Evolutionary conservation across 2,797 vertebrate species (phyloP), one percentile per base, ranked within the genome.

Genomic region (Chromobotia macracanthus): DNA sequence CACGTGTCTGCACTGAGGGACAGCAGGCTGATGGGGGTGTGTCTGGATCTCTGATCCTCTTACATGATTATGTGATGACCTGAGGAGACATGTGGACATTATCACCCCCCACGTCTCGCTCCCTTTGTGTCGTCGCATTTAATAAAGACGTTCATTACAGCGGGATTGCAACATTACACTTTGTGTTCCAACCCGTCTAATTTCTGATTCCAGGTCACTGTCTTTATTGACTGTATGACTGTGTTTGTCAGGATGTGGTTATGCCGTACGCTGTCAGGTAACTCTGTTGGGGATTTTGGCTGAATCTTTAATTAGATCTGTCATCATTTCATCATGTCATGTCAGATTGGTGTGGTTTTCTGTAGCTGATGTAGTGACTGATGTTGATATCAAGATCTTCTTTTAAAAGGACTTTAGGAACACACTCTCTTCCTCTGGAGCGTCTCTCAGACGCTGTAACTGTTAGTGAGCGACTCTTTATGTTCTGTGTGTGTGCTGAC

Each of bases 21-120:
- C 35, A 76, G 84, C 79, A 44, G 50, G 53, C 28, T 21, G 35
- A 73, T 80, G 7, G 83, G 46, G 55, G 84, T 86, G 83, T 61
- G 73, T 88, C 90, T 93, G 90, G 87, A 90, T 87, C 55, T 1
- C 84, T 91, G 91, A 93, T 94, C 93, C 93, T 93, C 93, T 94
- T 93, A 94, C 88, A 89, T 89, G 91, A 94, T 94, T 93, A 93
- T 69, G 50, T 81, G 80, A 83, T 60, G 75, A 86, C 86, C 85
- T 84, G 83, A 86, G 73, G 72, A 86, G 68, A 16, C 86, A 85
- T 82, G 75, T 79, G 51, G 90, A 82, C 88, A 82, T 80, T n/a
- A n/a, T n/a, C n/a, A n/a, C 87, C 86, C 84, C 83, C 84, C 68
- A 51, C 61, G 12, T 41, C 82, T 81, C 72, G 75, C 41, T 72